phyloP scores from a whole-genome alignment of 2,113 vertebrate species.

The Pituophis catenifer region DNA sequence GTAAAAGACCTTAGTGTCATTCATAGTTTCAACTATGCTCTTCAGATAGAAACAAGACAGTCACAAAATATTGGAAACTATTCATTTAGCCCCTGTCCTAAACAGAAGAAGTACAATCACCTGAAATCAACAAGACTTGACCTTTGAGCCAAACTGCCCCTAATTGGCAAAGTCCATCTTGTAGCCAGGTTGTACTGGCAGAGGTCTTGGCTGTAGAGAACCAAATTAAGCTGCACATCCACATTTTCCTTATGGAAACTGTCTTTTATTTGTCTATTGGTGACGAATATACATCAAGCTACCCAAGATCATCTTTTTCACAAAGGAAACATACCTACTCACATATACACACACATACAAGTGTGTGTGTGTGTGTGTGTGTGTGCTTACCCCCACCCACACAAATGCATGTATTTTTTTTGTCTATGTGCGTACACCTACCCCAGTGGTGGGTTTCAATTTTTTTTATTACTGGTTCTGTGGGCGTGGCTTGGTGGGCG shows the following conservation, averaged over 20 bases:
- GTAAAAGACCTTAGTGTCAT: not conserved
- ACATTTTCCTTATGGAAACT: not conserved
- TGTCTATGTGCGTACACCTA: not conserved
- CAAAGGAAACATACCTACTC: not conserved
- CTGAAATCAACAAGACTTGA: not conserved
- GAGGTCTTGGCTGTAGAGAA: not conserved
- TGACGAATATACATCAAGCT: not conserved
- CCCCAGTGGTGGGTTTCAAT: too few relatives aligned
- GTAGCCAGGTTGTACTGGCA: not conserved
- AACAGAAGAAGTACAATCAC: not conserved
- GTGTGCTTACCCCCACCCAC: not conserved
- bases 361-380: not conserved
- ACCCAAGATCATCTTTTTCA: not conserved
- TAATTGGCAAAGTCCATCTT: not conserved
- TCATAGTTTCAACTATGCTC: not conserved
- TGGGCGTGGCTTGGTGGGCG: too few relatives aligned
- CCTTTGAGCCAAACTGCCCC: not conserved
- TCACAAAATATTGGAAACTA: not conserved
- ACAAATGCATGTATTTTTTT: not conserved
- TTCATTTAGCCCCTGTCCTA: not conserved
- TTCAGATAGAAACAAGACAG: not conserved
- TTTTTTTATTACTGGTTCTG: too few relatives aligned
- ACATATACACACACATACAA: not conserved
- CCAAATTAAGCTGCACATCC: not conserved
- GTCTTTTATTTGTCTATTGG: not conserved